These are phyloP conservation scores for Rhabdophis nuchalis DNA, from an alignment of 2,797 vertebrate genomes.

Conservation along the genomic window DNA sequence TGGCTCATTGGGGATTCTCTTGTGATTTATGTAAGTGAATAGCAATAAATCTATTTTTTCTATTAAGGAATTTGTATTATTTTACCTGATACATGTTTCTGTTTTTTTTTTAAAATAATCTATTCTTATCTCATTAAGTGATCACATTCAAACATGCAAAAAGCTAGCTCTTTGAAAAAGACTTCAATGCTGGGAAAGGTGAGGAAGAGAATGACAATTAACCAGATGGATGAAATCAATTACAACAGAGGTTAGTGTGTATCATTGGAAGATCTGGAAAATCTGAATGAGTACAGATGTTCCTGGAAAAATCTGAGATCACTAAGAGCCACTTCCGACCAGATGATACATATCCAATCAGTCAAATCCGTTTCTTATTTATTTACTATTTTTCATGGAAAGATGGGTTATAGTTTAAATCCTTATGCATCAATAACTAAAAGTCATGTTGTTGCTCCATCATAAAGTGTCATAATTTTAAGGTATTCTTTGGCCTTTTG, in stretches of 20 bases:
- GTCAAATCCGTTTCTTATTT: neutral
- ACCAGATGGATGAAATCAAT: neutral
- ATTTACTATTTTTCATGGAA: neutral
- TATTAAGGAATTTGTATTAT: neutral
- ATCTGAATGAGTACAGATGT: neutral
- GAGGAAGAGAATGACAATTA: neutral
- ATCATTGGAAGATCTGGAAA: neutral
- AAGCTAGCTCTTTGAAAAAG: neutral
- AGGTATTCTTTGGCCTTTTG: neutral
- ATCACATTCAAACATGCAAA: neutral
- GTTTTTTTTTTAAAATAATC: neutral
- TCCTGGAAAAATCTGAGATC: neutral
- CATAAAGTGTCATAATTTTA: neutral
- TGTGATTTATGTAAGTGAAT: neutral
- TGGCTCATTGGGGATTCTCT: neutral
- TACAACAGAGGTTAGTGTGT: neutral
- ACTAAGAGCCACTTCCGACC: neutral
- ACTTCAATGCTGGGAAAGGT: neutral
- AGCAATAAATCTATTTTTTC: neutral
- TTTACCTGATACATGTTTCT: neutral
- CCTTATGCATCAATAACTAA: neutral
- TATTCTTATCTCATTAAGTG: neutral
- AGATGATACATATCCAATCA: neutral
- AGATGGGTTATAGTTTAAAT: neutral
- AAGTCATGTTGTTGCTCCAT: neutral